These are phyloP conservation scores for Latrodectus hesperus DNA, from an alignment of 2,888 invertebrate genomes.

Conservation along the genomic window DNA sequence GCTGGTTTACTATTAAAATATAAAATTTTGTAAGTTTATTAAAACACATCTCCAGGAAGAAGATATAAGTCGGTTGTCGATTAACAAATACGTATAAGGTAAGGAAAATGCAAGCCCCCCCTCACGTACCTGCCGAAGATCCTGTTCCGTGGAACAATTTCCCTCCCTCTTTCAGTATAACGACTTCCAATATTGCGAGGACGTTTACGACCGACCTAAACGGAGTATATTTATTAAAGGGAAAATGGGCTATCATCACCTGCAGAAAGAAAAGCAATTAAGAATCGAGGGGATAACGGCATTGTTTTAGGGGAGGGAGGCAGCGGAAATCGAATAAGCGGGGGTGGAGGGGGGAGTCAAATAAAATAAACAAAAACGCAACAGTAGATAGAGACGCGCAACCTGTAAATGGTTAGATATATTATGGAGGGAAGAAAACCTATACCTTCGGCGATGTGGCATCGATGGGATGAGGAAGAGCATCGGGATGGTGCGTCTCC, in stretches of 20 bases:
- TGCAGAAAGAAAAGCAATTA: neutral
- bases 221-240: neutral
- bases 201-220: neutral
- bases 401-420: conserved; percentile 16
- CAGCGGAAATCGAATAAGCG: neutral
- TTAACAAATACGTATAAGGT: too few species aligned
- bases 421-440: conserved; percentile 19
- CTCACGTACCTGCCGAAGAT: too few species aligned
- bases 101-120: too few species aligned
- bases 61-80: too few species aligned
- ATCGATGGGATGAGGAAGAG: conserved; percentile 41
- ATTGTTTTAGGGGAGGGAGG: neutral
- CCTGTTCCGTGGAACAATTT: neutral
- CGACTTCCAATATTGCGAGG: neutral
- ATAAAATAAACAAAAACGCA: conserved; percentile 13
- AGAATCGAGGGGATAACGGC: neutral
- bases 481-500: conserved; percentile 46
- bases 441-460: conserved; percentile 33
- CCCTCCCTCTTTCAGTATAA: neutral
- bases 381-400: conserved; percentile 11
- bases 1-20: too few species aligned
- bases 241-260: neutral
- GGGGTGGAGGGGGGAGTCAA: neutral
- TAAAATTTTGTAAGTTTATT: too few species aligned
- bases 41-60: too few species aligned